Conservation (phyloP, 2,888 invertebrate species). For the Alloplasta piceator region DNA sequence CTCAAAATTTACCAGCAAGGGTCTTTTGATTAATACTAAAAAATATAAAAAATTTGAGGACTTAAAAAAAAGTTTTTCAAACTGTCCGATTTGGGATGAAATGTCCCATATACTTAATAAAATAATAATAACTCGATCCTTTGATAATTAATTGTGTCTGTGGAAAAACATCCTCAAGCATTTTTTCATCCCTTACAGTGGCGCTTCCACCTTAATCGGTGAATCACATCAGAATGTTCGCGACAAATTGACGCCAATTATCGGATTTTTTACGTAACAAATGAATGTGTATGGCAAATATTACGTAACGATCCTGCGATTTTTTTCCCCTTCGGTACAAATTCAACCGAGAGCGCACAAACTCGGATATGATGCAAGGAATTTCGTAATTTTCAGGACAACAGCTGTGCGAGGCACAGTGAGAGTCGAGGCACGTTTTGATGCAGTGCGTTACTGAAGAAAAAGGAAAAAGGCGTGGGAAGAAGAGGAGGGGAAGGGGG, state of each 20-base stretch:
- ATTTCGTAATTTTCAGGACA: constrained; percentile 44
- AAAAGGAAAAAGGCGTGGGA: not conserved
- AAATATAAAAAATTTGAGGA: too few relatives aligned
- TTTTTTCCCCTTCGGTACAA: constrained; percentile 8
- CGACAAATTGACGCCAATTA: not conserved
- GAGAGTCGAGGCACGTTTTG: constrained; percentile 1
- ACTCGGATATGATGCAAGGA: constrained; percentile 30
- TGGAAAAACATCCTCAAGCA: not conserved
- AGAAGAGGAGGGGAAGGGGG: constrained; percentile 10
- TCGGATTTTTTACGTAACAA: constrained; percentile 10
- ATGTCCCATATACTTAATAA: too few relatives aligned
- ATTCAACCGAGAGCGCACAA: not conserved
- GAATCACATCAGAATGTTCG: not conserved
- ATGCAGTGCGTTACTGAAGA: not conserved
- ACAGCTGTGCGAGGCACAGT: constrained; percentile 4
- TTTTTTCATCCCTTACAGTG: not conserved
- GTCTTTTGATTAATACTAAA: too few relatives aligned
- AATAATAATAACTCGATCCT: too few relatives aligned
- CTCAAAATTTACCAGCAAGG: too few relatives aligned
- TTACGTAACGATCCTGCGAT: constrained; percentile 5
- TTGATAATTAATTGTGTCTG: too few relatives aligned
- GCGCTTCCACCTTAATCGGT: not conserved
- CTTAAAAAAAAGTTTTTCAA: too few relatives aligned
- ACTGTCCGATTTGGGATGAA: too few relatives aligned
- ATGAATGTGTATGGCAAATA: constrained; percentile 4